phyloP scores from a whole-genome alignment of 2,797 vertebrate species.

The Neosilurus hyrtlii region DNA sequence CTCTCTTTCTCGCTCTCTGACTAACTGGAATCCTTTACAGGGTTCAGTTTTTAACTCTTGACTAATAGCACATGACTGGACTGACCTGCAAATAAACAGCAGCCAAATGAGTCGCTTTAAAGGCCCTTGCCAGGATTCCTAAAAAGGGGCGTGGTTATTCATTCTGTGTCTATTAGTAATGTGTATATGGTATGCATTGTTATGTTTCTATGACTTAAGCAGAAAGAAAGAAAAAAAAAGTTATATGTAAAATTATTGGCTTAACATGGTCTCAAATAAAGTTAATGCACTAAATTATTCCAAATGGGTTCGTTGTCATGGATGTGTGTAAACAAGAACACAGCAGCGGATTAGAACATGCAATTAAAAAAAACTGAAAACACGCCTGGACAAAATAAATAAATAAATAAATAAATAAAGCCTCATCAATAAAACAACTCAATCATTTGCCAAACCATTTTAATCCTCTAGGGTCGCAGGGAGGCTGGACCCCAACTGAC shows the following conservation, averaged over 20 bases:
- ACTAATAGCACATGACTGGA: conserved; percentile 34
- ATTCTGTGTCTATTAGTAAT: neutral
- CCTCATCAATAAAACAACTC: neutral
- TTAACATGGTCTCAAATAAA: neutral
- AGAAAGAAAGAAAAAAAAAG: neutral
- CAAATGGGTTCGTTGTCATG: neutral
- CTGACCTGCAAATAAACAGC: conserved; percentile 46
- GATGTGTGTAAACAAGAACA: neutral
- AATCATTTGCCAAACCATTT: too few species aligned
- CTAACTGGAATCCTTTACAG: conserved; percentile 38
- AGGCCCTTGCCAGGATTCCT: neutral
- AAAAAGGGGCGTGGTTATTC: neutral
- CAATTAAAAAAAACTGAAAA: neutral
- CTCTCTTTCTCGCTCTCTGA: neutral
- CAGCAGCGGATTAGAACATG: neutral
- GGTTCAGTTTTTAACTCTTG: conserved; percentile 23
- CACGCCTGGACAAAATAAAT: neutral
- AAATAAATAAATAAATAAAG: neutral
- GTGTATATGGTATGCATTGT: neutral
- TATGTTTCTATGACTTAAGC: neutral
- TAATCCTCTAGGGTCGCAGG: too few species aligned
- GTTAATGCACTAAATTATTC: neutral
- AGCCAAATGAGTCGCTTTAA: conserved; percentile 19
- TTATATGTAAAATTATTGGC: neutral
- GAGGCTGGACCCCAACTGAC: too few species aligned